A percentile compares a stretch with the other conserved stretches of the same genome.
Evolutionary conservation across 1,140 invertebrate genomes (phyloP).

Genomic region (Papilio xuthus): DNA sequence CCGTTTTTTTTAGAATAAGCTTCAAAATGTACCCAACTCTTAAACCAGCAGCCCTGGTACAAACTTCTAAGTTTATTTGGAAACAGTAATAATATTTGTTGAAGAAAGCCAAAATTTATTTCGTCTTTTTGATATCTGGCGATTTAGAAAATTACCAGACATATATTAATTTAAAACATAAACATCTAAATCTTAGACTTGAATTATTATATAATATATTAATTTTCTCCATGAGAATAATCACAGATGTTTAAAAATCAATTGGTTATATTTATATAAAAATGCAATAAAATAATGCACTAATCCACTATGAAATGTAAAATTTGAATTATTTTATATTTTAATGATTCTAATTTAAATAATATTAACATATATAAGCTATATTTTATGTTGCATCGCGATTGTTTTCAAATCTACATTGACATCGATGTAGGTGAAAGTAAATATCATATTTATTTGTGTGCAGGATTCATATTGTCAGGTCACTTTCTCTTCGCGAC

Average conservation of each 20-base stretch:
- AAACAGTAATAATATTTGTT: neutral
- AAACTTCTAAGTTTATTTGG: neutral
- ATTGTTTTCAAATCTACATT: slow-evolving; percentile 20
- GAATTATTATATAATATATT: no score
- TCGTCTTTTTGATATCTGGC: neutral
- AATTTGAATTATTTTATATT: neutral
- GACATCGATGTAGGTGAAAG: slow-evolving; percentile 34
- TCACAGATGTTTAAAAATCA: neutral
- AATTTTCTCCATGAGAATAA: neutral
- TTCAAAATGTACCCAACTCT: neutral
- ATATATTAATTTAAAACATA: neutral
- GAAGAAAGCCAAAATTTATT: neutral
- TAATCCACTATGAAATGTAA: neutral
- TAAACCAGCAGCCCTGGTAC: neutral
- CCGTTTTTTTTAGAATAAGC: neutral
- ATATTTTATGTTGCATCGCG: slow-evolving; percentile 4
- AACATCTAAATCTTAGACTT: neutral
- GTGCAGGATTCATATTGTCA: slow-evolving; percentile 29
- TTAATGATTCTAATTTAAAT: neutral
- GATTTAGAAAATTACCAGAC: neutral
- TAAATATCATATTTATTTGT: slow-evolving; percentile 33
- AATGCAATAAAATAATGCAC: neutral
- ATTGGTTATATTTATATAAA: neutral
- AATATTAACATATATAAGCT: neutral
- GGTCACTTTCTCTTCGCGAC: slow-evolving; percentile 31